These are phyloP conservation scores for Disparrhopalites patrizii DNA, from an alignment of 2,888 invertebrate species.

Conservation along the genomic window DNA sequence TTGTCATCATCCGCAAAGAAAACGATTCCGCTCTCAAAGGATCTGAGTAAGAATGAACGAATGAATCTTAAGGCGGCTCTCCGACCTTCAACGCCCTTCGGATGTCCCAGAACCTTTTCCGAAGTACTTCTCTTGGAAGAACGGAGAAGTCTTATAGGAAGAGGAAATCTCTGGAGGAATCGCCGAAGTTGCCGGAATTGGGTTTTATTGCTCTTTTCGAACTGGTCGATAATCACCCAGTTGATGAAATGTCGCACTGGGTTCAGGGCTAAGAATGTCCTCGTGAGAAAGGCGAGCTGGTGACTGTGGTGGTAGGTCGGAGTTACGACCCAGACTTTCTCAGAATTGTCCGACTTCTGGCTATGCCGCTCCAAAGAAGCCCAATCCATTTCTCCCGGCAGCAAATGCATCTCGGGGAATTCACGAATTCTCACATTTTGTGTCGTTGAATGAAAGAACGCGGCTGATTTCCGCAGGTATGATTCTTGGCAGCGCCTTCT, in stretches of 20 bases:
- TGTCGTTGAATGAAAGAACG: no score
- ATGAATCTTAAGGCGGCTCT: neutral
- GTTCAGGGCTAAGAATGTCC: neutral
- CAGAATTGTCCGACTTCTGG: no score
- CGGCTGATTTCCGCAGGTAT: no score
- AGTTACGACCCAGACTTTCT: conserved; percentile 3
- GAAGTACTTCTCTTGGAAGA: neutral
- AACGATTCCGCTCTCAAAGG: neutral
- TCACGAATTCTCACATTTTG: no score
- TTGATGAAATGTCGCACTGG: neutral
- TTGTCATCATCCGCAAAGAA: conserved; percentile 6
- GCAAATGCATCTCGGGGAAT: no score
- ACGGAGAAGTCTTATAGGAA: neutral
- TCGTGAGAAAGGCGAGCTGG: neutral
- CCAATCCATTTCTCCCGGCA: no score
- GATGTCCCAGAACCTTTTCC: neutral
- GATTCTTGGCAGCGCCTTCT: no score
- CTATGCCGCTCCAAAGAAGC: no score
- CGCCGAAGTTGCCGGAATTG: neutral
- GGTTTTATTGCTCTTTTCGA: neutral
- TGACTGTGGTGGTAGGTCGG: neutral
- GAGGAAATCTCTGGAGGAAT: neutral
- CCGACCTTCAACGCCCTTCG: neutral
- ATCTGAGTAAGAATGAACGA: neutral
- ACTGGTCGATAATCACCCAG: neutral